A percentile compares a stretch with the other conserved stretches of the same genome.
Conservation (phyloP, 2,888 invertebrate species). For the Busseola fusca region DNA sequence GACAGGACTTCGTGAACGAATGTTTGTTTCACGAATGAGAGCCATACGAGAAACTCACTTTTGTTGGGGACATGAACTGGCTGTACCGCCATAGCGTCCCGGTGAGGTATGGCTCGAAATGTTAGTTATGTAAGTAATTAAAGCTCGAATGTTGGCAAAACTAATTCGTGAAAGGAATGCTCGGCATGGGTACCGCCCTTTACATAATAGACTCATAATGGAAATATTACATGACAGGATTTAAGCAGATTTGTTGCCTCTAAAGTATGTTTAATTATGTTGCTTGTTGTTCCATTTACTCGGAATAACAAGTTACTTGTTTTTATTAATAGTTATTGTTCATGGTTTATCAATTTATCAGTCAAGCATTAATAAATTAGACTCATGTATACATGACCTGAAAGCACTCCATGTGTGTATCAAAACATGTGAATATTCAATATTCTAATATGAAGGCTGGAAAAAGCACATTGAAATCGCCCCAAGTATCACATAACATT, state of each 20-base stretch:
- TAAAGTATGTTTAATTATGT: background rate
- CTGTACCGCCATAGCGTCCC: background rate
- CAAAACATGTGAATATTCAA: constrained; percentile 21
- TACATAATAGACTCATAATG: background rate
- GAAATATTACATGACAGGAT: background rate
- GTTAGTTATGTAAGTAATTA: background rate
- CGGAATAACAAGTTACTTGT: background rate
- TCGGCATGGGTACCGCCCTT: background rate
- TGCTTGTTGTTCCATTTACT: background rate
- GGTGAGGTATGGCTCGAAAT: background rate
- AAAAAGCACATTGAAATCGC: constrained; percentile 27
- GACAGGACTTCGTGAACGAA: background rate
- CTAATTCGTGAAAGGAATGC: background rate
- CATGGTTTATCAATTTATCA: background rate
- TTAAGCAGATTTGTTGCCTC: background rate
- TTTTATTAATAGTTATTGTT: background rate
- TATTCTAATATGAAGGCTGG: constrained; percentile 15
- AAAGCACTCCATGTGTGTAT: constrained; percentile 11
- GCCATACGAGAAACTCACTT: background rate
- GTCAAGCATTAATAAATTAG: background rate
- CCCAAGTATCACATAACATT: background rate
- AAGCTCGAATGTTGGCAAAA: background rate
- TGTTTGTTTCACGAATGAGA: background rate
- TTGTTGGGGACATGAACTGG: background rate
- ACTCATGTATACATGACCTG: constrained; percentile 1